Evolutionary conservation across 2,113 vertebrate genomes (phyloP).

Genomic region (Chloropsis hardwickii): DNA sequence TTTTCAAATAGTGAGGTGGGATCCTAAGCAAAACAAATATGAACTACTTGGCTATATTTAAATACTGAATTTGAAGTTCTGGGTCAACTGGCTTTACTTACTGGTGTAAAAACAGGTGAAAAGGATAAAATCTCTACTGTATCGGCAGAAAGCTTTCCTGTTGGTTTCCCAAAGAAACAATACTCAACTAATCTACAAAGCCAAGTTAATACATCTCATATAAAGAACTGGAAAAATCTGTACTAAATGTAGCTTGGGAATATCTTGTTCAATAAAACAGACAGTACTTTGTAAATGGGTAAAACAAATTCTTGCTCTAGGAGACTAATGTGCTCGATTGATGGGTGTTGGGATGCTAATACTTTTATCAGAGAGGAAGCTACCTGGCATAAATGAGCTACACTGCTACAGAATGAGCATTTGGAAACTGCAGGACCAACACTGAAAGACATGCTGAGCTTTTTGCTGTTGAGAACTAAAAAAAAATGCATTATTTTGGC

Average conservation of each 20-base stretch:
- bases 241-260: neutral
- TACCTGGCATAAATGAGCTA: neutral
- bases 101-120: neutral
- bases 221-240: neutral
- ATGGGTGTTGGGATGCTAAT: neutral
- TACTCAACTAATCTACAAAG: neutral
- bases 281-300: neutral
- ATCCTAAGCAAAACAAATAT: neutral
- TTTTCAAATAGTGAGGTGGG: neutral
- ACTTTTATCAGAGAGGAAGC: neutral
- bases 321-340: neutral
- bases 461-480: neutral
- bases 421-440: neutral
- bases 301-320: neutral
- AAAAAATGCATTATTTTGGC: neutral
- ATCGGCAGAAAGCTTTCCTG: neutral
- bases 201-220: neutral
- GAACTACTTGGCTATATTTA: neutral
- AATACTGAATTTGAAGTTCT: neutral
- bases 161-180: neutral
- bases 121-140: neutral
- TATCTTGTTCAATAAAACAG: neutral
- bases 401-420: neutral
- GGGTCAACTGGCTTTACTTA: neutral
- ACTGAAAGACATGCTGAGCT: neutral